A percentile compares a stretch with the other conserved stretches of the same genome.
phyloP scores from a whole-genome alignment of 2,113 vertebrate species.

The Prinia subflava region DNA sequence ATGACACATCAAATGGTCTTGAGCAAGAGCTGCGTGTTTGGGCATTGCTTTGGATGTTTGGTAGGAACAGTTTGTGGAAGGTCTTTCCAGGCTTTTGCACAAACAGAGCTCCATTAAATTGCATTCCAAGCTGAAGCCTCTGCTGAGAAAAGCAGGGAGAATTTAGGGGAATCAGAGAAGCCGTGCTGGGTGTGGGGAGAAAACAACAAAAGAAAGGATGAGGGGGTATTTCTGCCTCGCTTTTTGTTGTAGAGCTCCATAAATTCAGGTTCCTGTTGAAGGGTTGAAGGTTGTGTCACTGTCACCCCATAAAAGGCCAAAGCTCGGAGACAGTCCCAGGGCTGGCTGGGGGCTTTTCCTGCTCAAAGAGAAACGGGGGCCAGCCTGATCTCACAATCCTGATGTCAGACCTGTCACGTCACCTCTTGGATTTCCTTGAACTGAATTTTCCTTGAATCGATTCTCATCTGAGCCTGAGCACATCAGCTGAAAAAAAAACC shows the following conservation, averaged over 20 bases:
- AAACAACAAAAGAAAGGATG: neutral
- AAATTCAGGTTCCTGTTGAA: neutral
- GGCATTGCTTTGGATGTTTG: neutral
- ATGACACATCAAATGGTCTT: neutral
- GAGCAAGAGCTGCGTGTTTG: neutral
- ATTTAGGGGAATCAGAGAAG: neutral
- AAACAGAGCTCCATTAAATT: neutral
- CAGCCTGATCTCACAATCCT: neutral
- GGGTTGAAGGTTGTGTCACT: neutral
- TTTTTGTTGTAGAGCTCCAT: neutral
- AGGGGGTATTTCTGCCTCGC: neutral
- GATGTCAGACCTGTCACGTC: neutral
- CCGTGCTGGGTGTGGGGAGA: neutral
- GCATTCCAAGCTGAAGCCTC: neutral
- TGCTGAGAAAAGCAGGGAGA: neutral
- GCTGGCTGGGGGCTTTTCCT: neutral
- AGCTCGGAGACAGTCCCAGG: neutral
- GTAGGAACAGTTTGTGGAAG: neutral
- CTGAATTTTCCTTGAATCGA: neutral
- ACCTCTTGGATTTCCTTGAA: constrained; percentile 14
- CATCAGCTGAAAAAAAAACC: neutral
- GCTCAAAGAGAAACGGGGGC: neutral
- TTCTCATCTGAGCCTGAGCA: neutral
- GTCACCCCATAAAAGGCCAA: neutral
- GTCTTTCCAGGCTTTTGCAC: neutral